Evolutionary conservation across 2,797 vertebrate genomes (phyloP).

Genomic region (Numenius phaeopus): DNA sequence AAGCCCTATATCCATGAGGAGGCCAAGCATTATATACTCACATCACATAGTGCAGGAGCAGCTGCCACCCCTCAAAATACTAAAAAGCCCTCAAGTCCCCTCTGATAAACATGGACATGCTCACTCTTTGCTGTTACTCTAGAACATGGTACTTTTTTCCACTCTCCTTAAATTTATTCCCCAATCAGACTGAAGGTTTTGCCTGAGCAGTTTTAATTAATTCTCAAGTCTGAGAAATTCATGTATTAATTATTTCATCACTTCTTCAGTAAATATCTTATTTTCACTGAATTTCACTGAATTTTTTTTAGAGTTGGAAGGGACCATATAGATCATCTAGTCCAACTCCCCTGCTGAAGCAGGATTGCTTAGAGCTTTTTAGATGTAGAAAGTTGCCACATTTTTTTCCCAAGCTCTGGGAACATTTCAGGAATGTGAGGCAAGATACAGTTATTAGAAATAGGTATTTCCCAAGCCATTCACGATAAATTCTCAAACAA

Average conservation of each 20-base stretch:
- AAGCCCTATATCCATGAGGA: background rate
- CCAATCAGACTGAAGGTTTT: background rate
- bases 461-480: background rate
- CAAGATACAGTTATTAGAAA: background rate
- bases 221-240: background rate
- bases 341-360: no score
- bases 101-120: background rate
- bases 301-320: no score
- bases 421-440: constrained; percentile 2
- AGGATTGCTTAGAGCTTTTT: no score
- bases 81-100: background rate
- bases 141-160: background rate
- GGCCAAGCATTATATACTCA: background rate
- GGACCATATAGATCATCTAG: no score
- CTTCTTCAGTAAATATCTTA: background rate
- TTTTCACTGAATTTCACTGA: no score
- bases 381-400: background rate
- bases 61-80: background rate
- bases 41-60: background rate
- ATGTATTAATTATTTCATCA: background rate
- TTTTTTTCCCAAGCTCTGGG: background rate
- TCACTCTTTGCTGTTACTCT: background rate
- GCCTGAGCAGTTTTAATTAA: background rate
- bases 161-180: background rate
- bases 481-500: background rate